Evolutionary conservation across 1,140 invertebrate genomes (phyloP).

Genomic region (Caenorhabditis brenneri): DNA sequence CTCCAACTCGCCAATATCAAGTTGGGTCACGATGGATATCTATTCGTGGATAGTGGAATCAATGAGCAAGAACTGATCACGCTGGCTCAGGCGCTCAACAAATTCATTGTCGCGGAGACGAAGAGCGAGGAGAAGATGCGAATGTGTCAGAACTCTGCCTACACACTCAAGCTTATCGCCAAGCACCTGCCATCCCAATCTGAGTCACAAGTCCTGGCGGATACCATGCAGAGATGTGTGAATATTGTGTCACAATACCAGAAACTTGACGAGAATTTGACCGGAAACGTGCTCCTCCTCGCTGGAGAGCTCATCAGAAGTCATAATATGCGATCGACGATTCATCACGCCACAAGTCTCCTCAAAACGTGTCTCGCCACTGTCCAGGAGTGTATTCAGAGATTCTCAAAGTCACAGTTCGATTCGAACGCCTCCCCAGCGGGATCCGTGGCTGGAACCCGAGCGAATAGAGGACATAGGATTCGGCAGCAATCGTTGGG

Average conservation of each 20-base stretch:
- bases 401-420: constrained; percentile 7
- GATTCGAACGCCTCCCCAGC: not conserved
- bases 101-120: constrained; percentile 50
- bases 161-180: constrained; percentile 53
- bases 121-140: constrained; percentile 51
- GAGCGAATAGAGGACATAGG: constrained; percentile 23
- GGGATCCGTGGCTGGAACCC: not conserved
- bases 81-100: constrained; percentile 47
- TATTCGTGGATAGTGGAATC: constrained; percentile 42
- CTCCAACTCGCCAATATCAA: constrained; percentile 56
- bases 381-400: constrained; percentile 36
- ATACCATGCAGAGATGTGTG: constrained; percentile 49
- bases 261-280: constrained; percentile 51
- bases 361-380: constrained; percentile 49
- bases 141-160: constrained; percentile 55
- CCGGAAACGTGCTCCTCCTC: constrained; percentile 52
- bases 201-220: constrained; percentile 49
- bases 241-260: constrained; percentile 40
- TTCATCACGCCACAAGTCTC: constrained; percentile 47
- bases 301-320: constrained; percentile 55
- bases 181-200: constrained; percentile 47
- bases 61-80: constrained; percentile 50
- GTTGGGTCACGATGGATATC: constrained; percentile 44
- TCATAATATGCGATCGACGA: constrained; percentile 58
- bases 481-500: constrained; percentile 48